phyloP scores from a whole-genome alignment of 92 coral and sea anemone species.

The Palythoa heliodiscus region DNA sequence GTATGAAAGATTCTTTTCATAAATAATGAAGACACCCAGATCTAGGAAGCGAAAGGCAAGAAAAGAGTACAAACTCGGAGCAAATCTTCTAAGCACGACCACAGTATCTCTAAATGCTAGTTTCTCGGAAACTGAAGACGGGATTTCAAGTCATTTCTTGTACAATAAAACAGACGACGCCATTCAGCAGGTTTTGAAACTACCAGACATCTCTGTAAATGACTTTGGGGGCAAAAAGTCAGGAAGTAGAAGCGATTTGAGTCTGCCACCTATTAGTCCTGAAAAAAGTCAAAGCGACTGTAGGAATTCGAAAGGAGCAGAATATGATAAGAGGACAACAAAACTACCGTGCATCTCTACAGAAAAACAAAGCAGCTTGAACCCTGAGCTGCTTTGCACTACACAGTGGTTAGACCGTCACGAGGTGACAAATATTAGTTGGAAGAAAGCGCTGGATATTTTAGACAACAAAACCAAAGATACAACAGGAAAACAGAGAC shows the following conservation, averaged over 20 bases:
- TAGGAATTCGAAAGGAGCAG: slow-evolving; percentile 40
- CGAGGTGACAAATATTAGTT: slow-evolving; percentile 65
- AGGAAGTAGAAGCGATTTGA: slow-evolving; percentile 49
- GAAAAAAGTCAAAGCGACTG: slow-evolving; percentile 62
- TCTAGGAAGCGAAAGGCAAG: slow-evolving; percentile 65
- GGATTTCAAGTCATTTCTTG: slow-evolving; percentile 73
- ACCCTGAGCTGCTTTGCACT: slow-evolving; percentile 21
- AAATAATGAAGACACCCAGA: slow-evolving; percentile 65
- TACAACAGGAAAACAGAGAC: slow-evolving; percentile 26
- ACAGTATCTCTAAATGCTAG: slow-evolving; percentile 46
- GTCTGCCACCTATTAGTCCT: slow-evolving; percentile 69
- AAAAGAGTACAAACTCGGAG: slow-evolving; percentile 66
- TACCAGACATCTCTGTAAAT: slow-evolving; percentile 71
- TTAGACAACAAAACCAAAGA: slow-evolving; percentile 60
- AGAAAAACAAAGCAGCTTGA: slow-evolving; percentile 40
- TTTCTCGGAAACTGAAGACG: slow-evolving; percentile 50
- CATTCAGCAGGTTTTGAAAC: slow-evolving; percentile 75
- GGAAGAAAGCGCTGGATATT: slow-evolving; percentile 79
- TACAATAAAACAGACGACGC: slow-evolving; percentile 77
- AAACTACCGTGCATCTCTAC: slow-evolving; percentile 69
- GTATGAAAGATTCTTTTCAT: background rate
- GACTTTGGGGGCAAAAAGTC: slow-evolving; percentile 50
- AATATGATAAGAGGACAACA: slow-evolving; percentile 41
- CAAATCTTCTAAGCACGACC: slow-evolving; percentile 54
- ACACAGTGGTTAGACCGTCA: slow-evolving; percentile 71